Percentiles rank a stretch among this genome's conserved stretches.
Evolutionary conservation across 2,113 vertebrate species (phyloP).

Genomic region (Ciconia maguari): DNA sequence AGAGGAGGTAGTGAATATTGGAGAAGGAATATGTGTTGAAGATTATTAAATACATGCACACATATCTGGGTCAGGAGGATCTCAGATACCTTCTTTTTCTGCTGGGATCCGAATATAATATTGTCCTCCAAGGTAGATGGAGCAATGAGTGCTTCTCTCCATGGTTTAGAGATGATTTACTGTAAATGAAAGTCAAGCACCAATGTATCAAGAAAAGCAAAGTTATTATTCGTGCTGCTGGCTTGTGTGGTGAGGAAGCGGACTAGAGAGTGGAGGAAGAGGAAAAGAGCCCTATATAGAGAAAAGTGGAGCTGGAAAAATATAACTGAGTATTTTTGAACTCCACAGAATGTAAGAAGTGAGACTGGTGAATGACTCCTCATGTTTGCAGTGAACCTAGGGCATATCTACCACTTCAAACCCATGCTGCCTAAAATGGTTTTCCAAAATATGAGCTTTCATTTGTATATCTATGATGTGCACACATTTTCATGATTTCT

Average conservation of each 20-base stretch:
- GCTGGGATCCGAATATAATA: neutral
- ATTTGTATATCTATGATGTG: neutral
- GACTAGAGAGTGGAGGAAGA: neutral
- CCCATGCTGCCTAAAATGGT: neutral
- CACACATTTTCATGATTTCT: neutral
- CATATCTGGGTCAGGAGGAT: neutral
- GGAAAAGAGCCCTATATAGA: neutral
- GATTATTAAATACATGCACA: neutral
- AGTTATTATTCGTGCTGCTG: neutral
- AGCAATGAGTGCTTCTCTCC: neutral
- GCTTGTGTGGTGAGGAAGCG: neutral
- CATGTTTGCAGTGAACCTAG: neutral
- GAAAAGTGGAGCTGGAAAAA: neutral
- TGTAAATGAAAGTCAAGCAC: neutral
- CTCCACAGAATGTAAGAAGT: neutral
- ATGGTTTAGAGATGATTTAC: neutral
- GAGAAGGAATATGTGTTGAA: neutral
- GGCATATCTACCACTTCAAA: neutral
- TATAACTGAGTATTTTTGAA: neutral
- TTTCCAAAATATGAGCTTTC: neutral
- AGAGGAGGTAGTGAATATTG: neutral
- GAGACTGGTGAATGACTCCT: neutral
- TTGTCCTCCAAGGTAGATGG: neutral
- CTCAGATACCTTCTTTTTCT: neutral
- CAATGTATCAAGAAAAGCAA: neutral